Evolutionary conservation across 2,888 invertebrate genomes (phyloP), one percentile per base, ranked within the genome.

Genomic region (Scaptomyza cyrtandrae): DNA sequence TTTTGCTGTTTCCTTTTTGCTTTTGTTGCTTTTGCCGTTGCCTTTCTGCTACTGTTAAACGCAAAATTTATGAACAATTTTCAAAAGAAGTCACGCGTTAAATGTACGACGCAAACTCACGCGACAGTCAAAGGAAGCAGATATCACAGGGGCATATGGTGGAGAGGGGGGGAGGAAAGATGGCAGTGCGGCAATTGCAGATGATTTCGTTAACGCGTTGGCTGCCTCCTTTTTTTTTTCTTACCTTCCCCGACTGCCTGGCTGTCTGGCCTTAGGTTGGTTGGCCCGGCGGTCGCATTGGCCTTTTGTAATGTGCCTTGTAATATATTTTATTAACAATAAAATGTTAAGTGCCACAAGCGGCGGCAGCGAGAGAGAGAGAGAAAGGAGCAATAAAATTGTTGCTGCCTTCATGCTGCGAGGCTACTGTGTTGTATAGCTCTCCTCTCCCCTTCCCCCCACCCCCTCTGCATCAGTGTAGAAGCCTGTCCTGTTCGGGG

Each of bases 271-370:
- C 57, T 44, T 27, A 63, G n/a, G 1, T 39, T 67, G n/a, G 1
- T 39, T 67, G 67, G 67, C 57, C 64, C 57, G 61, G 71, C 61
- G 65, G 46, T 58, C 75, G 59, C 59, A 62, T 83, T 83, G 78
- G 84, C 76, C 82, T 72, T 88, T 87, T 81, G 87, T 86, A 80
- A 80, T 80, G 86, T 78, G 71, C 61, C 85, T 70, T 86, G 87
- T 86, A 89, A 86, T 86, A 86, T 86, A 86, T 86, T 86, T 86
- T 86, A 89, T 89, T 89, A 86, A 86, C 86, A 86, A 86, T 89
- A 86, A 86, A 86, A 86, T 86, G 86, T 88, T 86, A 88, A 88
- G 85, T 89, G 89, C 85, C 89, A 81, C 74, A 74, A 78, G 81
- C 71, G 55, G 54, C 50, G 63, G 44, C 24, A 44, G 37, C 9